Percentiles rank a stretch among this genome's conserved stretches.
phyloP scores from a whole-genome alignment of 2,797 vertebrate species.

The Chelon auratus region DNA sequence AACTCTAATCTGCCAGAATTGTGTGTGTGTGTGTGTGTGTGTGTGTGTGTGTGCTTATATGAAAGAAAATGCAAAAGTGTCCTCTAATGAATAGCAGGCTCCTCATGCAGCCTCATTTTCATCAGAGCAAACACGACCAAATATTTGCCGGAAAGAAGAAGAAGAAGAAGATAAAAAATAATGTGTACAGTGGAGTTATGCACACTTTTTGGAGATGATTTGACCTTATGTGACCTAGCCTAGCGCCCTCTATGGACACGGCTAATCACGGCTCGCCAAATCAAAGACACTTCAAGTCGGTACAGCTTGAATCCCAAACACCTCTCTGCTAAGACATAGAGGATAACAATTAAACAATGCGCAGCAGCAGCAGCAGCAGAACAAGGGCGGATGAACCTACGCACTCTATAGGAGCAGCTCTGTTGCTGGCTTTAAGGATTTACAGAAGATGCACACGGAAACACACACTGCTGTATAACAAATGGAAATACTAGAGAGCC shows the following conservation, averaged over 20 bases:
- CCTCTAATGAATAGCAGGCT: slow-evolving; percentile 42
- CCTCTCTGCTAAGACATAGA: slow-evolving; percentile 30
- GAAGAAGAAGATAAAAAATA: neutral
- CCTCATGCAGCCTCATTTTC: neutral
- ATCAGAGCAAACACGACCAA: slow-evolving; percentile 1
- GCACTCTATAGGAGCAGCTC: no score
- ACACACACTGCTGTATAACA: neutral
- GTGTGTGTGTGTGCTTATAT: slow-evolving; percentile 26
- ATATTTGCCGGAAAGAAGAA: slow-evolving; percentile 4
- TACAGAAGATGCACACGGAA: slow-evolving; percentile 1
- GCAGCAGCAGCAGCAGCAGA: slow-evolving; percentile 31
- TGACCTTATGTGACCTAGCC: neutral
- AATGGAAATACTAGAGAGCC: no score
- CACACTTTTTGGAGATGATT: neutral
- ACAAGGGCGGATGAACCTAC: neutral
- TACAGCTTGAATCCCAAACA: slow-evolving; percentile 29
- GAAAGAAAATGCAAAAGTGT: slow-evolving; percentile 1
- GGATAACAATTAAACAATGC: slow-evolving; percentile 38
- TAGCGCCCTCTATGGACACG: neutral
- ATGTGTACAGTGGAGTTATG: neutral
- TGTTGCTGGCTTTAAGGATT: no score
- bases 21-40: neutral
- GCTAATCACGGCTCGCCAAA: slow-evolving; percentile 27
- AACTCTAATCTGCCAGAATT: slow-evolving; percentile 10
- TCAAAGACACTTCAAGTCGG: slow-evolving; percentile 13